A percentile compares a stretch with the other conserved stretches of the same genome.
Conservation (phyloP, 2,888 invertebrate genomes). For the Geotrupes spiniger region DNA sequence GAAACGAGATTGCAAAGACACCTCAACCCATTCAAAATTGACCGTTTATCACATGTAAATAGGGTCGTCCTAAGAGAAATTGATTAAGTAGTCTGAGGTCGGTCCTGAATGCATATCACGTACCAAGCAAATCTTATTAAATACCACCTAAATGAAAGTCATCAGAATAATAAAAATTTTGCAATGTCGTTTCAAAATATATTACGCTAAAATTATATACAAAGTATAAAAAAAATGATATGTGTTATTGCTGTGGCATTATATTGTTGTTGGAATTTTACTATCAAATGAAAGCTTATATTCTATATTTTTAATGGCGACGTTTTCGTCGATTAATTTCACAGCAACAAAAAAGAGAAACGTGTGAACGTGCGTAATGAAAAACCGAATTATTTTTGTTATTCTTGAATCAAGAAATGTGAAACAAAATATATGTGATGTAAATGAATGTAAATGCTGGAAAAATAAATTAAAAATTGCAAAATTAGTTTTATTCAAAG, state of each 20-base stretch:
- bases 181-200: conserved; percentile 7
- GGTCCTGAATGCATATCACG: no score
- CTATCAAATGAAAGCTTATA: conserved; percentile 7
- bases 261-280: conserved; percentile 28
- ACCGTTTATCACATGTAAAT: no score
- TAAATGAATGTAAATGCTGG: conserved; percentile 39
- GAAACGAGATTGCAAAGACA: conserved; percentile 2
- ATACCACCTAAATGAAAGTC: no score
- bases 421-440: conserved; percentile 44
- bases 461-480: conserved; percentile 26
- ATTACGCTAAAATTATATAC: conserved; percentile 5
- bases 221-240: conserved; percentile 26
- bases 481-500: conserved; percentile 7
- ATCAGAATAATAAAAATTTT: conserved; percentile 6
- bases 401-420: conserved; percentile 26
- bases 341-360: conserved; percentile 21
- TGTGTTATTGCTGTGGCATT: conserved; percentile 38
- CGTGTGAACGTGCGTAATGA: conserved; percentile 17
- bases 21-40: neutral
- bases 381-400: conserved; percentile 48
- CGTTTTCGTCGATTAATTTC: conserved; percentile 13
- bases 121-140: no score
- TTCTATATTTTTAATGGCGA: conserved; percentile 3
- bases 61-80: no score
- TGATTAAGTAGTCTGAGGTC: no score